phyloP scores from a whole-genome alignment of 2,797 vertebrate genomes.

The Sparus aurata region DNA sequence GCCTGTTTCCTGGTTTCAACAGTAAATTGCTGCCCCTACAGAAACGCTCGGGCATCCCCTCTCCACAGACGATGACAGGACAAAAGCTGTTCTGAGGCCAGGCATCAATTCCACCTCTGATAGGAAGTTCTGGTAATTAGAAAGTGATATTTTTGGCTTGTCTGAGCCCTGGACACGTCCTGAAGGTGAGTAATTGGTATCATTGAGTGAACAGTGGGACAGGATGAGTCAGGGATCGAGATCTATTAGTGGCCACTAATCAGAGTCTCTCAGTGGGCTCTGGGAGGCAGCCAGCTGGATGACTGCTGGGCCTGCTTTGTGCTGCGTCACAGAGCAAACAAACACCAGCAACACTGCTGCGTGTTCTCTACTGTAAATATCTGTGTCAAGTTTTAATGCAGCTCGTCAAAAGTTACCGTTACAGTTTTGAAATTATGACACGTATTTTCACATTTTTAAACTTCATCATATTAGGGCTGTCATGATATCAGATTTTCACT shows the following conservation, averaged over 20 bases:
- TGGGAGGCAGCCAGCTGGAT: conserved; percentile 59
- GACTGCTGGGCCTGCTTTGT: conserved; percentile 28
- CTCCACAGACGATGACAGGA: neutral
- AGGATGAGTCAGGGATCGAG: conserved; percentile 72
- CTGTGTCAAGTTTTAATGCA: neutral
- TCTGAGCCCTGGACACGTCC: conserved; percentile 40
- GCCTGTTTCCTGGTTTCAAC: conserved; percentile 8
- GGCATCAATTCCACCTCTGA: conserved; percentile 25
- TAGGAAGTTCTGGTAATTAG: conserved; percentile 64
- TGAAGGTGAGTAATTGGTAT: conserved; percentile 78
- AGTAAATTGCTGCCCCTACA: conserved; percentile 15
- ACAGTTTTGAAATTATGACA: neutral
- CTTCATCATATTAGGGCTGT: too few relatives aligned
- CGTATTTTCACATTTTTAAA: neutral
- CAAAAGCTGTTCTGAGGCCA: conserved; percentile 19
- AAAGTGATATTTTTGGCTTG: conserved; percentile 72
- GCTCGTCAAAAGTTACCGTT: neutral
- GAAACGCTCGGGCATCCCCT: neutral
- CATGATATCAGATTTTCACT: too few relatives aligned
- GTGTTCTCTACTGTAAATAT: neutral
- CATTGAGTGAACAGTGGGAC: conserved; percentile 69
- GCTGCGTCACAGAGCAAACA: conserved; percentile 43
- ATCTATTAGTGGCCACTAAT: conserved; percentile 74
- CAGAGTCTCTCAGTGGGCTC: conserved; percentile 57
- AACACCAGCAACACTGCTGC: neutral